phyloP scores from a whole-genome alignment of 1,140 invertebrate species.

The Proctacanthus coquilletti region DNA sequence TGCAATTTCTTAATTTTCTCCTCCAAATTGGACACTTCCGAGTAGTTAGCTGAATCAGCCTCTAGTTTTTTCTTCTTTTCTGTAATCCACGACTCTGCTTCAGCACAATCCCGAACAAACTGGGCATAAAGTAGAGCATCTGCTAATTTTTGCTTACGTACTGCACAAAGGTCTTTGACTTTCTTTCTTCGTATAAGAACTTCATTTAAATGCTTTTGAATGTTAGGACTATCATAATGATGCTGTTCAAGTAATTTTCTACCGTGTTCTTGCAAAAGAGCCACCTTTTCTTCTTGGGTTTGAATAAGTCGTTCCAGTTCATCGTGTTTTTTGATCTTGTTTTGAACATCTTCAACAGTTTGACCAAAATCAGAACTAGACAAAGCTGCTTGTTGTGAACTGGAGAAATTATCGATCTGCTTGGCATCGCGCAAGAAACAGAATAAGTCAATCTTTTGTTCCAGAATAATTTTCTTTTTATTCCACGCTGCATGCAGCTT shows the following conservation, averaged over 20 bases:
- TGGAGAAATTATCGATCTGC: slow-evolving; percentile 77
- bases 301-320: slow-evolving; percentile 75
- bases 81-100: slow-evolving; percentile 82
- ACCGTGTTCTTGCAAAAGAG: slow-evolving; percentile 69
- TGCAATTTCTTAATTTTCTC: slow-evolving; percentile 92
- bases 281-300: slow-evolving; percentile 72
- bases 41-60: slow-evolving; percentile 45
- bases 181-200: slow-evolving; percentile 53
- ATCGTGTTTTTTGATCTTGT: slow-evolving; percentile 77
- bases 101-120: slow-evolving; percentile 77
- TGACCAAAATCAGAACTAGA: slow-evolving; percentile 39
- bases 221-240: slow-evolving; percentile 86
- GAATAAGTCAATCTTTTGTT: slow-evolving; percentile 88
- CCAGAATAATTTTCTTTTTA: slow-evolving; percentile 74
- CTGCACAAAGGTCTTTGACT: slow-evolving; percentile 48
- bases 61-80: slow-evolving; percentile 84
- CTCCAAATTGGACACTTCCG: slow-evolving; percentile 59
- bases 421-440: slow-evolving; percentile 91
- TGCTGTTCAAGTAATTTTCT: slow-evolving; percentile 77
- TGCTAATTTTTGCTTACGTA: slow-evolving; percentile 48
- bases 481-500: slow-evolving; percentile 75
- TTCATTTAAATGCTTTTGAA: slow-evolving; percentile 53
- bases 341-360: slow-evolving; percentile 72
- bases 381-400: slow-evolving; percentile 67
- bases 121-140: slow-evolving; percentile 73